These are phyloP conservation scores for Dyspetes luteomarginatus DNA, from an alignment of 2,888 invertebrate species.

Conservation along the genomic window DNA sequence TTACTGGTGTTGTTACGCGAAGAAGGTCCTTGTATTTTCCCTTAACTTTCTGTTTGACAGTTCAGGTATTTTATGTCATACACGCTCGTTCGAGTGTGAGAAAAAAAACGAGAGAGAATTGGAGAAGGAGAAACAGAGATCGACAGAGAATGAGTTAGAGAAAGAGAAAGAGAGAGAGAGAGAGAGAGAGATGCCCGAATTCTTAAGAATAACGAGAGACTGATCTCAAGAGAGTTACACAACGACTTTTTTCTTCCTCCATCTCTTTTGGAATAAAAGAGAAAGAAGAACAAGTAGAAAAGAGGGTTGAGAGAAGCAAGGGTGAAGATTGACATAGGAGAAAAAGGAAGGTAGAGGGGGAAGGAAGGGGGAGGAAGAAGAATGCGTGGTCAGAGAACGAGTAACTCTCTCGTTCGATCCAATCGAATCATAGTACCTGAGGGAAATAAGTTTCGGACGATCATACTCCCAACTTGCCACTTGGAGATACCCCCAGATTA, in stretches of 20 bases:
- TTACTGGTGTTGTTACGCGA: background rate
- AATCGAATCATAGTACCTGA: slow-evolving; percentile 81
- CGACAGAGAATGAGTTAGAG: background rate
- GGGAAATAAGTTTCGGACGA: slow-evolving; percentile 82
- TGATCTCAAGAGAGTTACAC: slow-evolving; percentile 73
- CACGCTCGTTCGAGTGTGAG: background rate
- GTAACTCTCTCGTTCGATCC: slow-evolving; percentile 65
- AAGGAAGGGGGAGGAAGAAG: slow-evolving; percentile 15
- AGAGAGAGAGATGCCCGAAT: slow-evolving; percentile 38
- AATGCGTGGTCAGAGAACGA: slow-evolving; percentile 28
- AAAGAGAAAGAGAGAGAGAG: slow-evolving; percentile 5
- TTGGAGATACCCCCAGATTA: background rate
- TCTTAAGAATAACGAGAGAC: slow-evolving; percentile 65
- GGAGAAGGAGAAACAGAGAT: background rate
- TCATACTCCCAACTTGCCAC: slow-evolving; percentile 67
- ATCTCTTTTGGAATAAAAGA: slow-evolving; percentile 37
- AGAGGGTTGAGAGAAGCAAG: slow-evolving; percentile 22
- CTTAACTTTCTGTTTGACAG: slow-evolving; percentile 2
- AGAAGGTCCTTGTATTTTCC: background rate
- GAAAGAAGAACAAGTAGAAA: slow-evolving; percentile 28
- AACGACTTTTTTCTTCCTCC: slow-evolving; percentile 60
- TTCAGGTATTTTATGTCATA: slow-evolving; percentile 11
- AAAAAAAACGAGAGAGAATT: background rate
- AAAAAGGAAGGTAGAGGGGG: no score
- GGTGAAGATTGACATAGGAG: slow-evolving; percentile 34